Base-by-base conservation (phyloP, 2,797 vertebrate species). In the Tachyglossus aculeatus region DNA sequence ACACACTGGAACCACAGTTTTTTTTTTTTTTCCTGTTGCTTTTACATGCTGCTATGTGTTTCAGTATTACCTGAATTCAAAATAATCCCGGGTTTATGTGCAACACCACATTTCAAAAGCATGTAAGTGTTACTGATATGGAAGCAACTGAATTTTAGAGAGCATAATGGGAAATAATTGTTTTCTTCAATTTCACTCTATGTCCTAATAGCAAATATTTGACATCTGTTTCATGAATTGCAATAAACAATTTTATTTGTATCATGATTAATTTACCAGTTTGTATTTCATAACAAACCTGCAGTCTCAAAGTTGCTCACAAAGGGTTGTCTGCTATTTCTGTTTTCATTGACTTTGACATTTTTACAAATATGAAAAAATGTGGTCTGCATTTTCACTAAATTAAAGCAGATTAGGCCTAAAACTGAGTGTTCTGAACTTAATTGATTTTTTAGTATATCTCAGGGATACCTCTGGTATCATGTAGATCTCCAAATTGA, bases 371-470 rank as follows among this genome's bases (percentile, higher is more conserved):
- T 64, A 69, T 57, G 16, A 60, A 68, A 71, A 80, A 63, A 73
- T 63, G 55, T 48, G 53, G 25, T 39, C 33, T 58, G 45, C 25
- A 31, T 71, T 61, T 82, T 50, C 68, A 43, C 61, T 54, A 54
- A 74, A 88, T 64, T 74, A 80, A 83, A 70, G 50, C 45, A 74
- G 55, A 78, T 71, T 88, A 57, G 44, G 25, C 45, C 37, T 71
- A 78, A 76, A 67, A 67, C 9, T 22, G 41, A 60, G 29, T 33
- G 54, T 65, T 71, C 62, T 56, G 45, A 48, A 56, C 81, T 71
- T 88, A 82, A 83, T 0, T 68, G 80, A 34, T 64, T 45, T 77
- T 89, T 89, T 80, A 45, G 57, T 83, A 71, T 83, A 27, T 78
- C 60, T 69, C 45, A 67, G 38, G 41, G 51, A 48, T 84, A 62